Percentiles rank a stretch among this genome's conserved stretches.
Evolutionary conservation across 2,888 invertebrate genomes (phyloP).

Genomic region (Acronicta alni): DNA sequence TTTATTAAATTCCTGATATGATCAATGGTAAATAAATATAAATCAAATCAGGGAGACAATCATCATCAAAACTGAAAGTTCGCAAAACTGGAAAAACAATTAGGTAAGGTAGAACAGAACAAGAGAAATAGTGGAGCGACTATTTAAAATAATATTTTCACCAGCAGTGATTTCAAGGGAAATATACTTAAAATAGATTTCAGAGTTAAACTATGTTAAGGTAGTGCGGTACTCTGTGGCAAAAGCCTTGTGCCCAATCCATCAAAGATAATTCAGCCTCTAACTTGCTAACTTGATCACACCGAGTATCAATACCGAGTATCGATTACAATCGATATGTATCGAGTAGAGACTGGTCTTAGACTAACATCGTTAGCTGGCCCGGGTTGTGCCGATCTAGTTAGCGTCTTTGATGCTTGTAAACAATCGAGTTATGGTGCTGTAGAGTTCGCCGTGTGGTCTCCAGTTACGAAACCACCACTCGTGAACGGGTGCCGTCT

Average conservation of each 20-base stretch:
- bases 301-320: slow-evolving; percentile 34
- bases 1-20: too few species aligned
- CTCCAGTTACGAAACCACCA: background rate
- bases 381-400: slow-evolving; percentile 48
- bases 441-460: slow-evolving; percentile 26
- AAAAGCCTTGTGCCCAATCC: slow-evolving; percentile 33
- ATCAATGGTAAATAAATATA: too few species aligned
- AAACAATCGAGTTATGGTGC: slow-evolving; percentile 52
- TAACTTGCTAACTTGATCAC: slow-evolving; percentile 54
- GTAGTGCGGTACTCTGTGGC: slow-evolving; percentile 3
- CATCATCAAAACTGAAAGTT: too few species aligned
- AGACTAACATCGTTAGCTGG: slow-evolving; percentile 49
- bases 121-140: too few species aligned
- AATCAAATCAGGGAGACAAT: too few species aligned
- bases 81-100: too few species aligned
- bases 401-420: slow-evolving; percentile 52
- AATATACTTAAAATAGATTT: too few species aligned
- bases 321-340: slow-evolving; percentile 37
- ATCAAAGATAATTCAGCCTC: slow-evolving; percentile 49
- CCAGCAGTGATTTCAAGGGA: too few species aligned
- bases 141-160: too few species aligned
- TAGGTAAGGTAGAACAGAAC: too few species aligned
- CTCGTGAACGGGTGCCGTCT: too few species aligned
- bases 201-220: background rate
- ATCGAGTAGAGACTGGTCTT: slow-evolving; percentile 49